Evolutionary conservation across 1,140 invertebrate genomes (phyloP), one percentile per base, ranked within the genome.

Genomic region (Babylonia areolata): DNA sequence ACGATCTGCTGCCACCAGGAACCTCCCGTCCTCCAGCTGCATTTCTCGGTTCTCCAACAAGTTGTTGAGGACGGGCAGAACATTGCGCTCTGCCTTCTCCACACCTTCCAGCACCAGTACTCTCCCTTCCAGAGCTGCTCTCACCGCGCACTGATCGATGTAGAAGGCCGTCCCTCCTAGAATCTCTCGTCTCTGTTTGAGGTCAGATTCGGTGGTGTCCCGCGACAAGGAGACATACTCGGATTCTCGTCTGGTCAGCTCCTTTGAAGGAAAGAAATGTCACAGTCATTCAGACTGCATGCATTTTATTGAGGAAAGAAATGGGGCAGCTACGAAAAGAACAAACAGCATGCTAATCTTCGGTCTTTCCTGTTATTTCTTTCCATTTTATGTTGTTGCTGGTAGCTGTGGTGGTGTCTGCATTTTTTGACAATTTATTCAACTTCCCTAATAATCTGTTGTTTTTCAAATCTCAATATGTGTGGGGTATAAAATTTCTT

Each of bases 31-130:
- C 95, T 99, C 99, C 73, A 99, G 95, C 94, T 99, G 97, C 98
- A 99, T 99, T 95, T 99, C 98, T 81, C 98, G 95, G 95, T 99
- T 99, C 95, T 99, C 99, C n/a, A 99, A 94, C 40, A 99, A 95
- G 95, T 99, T 99, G 95, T 99, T 99, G n/a, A 99, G 94, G 64
- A 99, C 97, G 71, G 99, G 99, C 73, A 99, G 95, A 42, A 99
- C 98, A 95, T 99, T 99, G 84, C 99, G 95, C 94, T 99, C 99
- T 0, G 98, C 98, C 93, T 99, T 99, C 95, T 99, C 98, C 84
- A 99, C 97, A 11, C 98, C 99, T 94, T 99, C 98, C 37, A 99
- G 95, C n/a, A 99, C 95, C 20, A 99, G 95, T 40, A 99, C 96
- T 85, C 98, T 95, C 0, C 98, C 98, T 94, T 98, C 95, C 20